Base-by-base conservation (phyloP, 2,797 vertebrate species). In the Syngnathus rostellatus region DNA sequence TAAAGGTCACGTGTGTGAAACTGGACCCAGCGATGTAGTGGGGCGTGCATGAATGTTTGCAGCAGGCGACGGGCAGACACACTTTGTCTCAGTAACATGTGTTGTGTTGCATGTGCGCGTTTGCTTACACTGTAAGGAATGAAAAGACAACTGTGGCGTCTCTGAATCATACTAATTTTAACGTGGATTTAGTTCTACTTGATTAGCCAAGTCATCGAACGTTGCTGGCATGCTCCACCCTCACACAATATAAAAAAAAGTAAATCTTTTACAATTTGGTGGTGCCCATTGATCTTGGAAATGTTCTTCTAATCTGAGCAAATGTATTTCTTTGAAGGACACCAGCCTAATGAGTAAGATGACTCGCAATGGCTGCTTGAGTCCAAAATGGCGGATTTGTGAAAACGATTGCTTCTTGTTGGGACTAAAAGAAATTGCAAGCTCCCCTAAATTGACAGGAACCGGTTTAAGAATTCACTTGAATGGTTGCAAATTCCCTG, bases 1-100 rank as follows among this genome's bases (percentile, higher is more conserved):
- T 38, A 38, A 58, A 58, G 16, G 57, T 59, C 57, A 59, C 57
- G 38, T 54, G 53, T 55, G 53, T 55, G 53, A 60, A 60, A 39
- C 58, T n/a, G 19, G 58, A n/a, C 58, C 58, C 17, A 60, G 38
- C 58, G 10, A 40, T 60, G 58, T 60, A 19, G 8, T 39, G 58
- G 19, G 10, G 58, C 58, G 8, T 60, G 58, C 9, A 40, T 60
- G 58, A 60, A 40, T 60, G 38, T n/a, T 58, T 60, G 37, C 58
- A 40, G 6, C 38, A 40, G 37, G 57, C 31, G 6, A 2, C 3
- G 25, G 38, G 21, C 51, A 31, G 31, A 14, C 25, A 6, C 14
- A 3, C 2, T 38, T 38, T 59, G n/a, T 61, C 9, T 60, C 45
- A 8, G 5, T 41, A 8, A 19, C 55, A 16, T 58, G 4, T n/a